These are phyloP conservation scores for Etheostoma spectabile DNA, from an alignment of 2,113 vertebrate genomes.

Conservation along the genomic window DNA sequence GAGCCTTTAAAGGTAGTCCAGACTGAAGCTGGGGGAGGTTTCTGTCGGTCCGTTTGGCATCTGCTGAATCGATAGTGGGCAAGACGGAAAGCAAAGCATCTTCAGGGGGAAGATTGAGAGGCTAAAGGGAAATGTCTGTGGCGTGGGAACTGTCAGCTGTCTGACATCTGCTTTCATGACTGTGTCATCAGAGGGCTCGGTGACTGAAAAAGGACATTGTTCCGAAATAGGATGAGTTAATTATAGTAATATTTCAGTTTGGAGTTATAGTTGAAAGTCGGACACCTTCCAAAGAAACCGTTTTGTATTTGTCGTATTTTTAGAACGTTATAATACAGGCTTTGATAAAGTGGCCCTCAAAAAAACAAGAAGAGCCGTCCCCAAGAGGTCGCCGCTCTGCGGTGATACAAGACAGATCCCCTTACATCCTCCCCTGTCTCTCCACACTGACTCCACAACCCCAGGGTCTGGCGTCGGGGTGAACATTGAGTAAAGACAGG, in stretches of 20 bases:
- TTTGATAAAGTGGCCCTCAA: constrained; percentile 28
- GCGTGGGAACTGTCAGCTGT: constrained; percentile 69
- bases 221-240: constrained; percentile 29
- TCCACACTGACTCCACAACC: constrained; percentile 41
- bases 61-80: constrained; percentile 50
- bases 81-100: constrained; percentile 59
- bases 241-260: constrained; percentile 10
- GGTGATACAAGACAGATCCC: constrained; percentile 74
- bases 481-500: constrained; percentile 76
- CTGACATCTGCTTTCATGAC: constrained; percentile 46
- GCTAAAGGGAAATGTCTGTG: constrained; percentile 49
- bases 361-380: constrained; percentile 49
- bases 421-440: constrained; percentile 62
- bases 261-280: background rate
- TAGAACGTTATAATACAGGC: background rate
- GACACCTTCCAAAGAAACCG: background rate
- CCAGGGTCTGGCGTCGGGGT: constrained; percentile 51
- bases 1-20: constrained; percentile 50
- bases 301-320: background rate
- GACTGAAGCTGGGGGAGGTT: constrained; percentile 25
- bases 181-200: constrained; percentile 23
- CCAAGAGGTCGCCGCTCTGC: constrained; percentile 42
- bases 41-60: constrained; percentile 52
- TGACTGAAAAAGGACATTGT: constrained; percentile 40
- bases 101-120: constrained; percentile 42